Percentiles rank a stretch among this genome's conserved stretches.
Conservation (phyloP, 1,140 invertebrate genomes). For the Ostrea denselamellosa region DNA sequence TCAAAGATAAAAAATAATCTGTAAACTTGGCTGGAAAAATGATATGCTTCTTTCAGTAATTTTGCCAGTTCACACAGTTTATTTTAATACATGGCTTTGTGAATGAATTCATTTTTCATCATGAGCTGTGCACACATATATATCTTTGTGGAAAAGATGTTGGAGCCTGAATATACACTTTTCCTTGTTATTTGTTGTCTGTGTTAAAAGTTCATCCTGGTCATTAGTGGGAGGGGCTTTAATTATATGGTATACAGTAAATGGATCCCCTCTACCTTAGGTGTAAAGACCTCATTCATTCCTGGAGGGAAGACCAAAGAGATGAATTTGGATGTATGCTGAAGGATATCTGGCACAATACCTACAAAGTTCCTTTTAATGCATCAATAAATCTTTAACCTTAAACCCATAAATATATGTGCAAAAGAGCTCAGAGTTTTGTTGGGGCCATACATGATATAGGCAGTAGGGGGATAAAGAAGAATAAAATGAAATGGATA, state of each 20-base stretch:
- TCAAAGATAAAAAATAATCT: slow-evolving; percentile 35
- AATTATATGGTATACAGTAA: slow-evolving; percentile 1
- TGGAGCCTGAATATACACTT: not conserved
- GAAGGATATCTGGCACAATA: not conserved
- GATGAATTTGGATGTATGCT: not conserved
- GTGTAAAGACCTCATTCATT: slow-evolving; percentile 32
- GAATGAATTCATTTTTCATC: slow-evolving; percentile 30
- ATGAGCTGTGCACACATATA: not conserved
- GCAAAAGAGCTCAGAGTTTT: not conserved
- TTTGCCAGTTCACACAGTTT: slow-evolving; percentile 26
- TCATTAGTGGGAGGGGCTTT: not conserved
- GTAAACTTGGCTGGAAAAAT: slow-evolving; percentile 29
- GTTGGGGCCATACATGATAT: not conserved
- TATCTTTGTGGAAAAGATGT: not conserved
- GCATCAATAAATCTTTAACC: slow-evolving; percentile 31
- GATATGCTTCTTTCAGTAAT: slow-evolving; percentile 19
- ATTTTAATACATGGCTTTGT: slow-evolving; percentile 5
- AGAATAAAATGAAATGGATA: not conserved
- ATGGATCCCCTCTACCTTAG: slow-evolving; percentile 17
- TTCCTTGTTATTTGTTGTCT: slow-evolving; percentile 1
- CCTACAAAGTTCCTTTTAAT: not conserved
- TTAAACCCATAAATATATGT: not conserved
- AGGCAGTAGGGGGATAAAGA: not conserved
- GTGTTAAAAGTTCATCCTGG: slow-evolving; percentile 23
- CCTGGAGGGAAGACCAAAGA: not conserved